A percentile compares a stretch with the other conserved stretches of the same genome.
Evolutionary conservation across 2,113 vertebrate species (phyloP).

Genomic region (Xiphias gladius): DNA sequence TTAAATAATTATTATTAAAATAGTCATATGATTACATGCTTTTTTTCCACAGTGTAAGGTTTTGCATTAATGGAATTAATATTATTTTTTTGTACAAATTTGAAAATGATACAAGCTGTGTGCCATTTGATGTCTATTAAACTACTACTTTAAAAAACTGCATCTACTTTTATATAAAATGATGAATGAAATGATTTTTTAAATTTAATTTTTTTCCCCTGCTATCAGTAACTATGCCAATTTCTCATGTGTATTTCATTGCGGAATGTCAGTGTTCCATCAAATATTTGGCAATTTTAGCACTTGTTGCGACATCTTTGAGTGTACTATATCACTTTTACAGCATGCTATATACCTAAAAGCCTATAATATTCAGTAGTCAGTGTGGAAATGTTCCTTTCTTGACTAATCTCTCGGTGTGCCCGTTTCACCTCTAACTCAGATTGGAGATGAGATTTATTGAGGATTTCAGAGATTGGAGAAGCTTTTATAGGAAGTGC

Average conservation of each 20-base stretch:
- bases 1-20: not conserved
- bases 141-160: too few species aligned
- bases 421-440: not conserved
- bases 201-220: not conserved
- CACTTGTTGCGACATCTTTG: not conserved
- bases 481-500: slow-evolving; percentile 15
- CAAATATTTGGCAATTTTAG: not conserved
- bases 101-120: not conserved
- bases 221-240: not conserved
- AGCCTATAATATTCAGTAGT: too few species aligned
- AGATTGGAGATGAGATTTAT: not conserved
- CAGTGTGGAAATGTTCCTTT: not conserved
- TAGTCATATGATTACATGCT: not conserved
- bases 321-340: not conserved
- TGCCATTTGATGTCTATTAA: not conserved
- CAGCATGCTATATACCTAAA: not conserved
- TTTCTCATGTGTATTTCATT: not conserved
- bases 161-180: too few species aligned
- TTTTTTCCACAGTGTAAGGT: not conserved
- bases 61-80: not conserved
- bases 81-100: not conserved
- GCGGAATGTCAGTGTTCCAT: not conserved
- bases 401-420: not conserved
- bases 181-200: too few species aligned
- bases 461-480: slow-evolving; percentile 11